Base-by-base conservation (phyloP, 2,797 vertebrate species). In the Ara ararauna region DNA sequence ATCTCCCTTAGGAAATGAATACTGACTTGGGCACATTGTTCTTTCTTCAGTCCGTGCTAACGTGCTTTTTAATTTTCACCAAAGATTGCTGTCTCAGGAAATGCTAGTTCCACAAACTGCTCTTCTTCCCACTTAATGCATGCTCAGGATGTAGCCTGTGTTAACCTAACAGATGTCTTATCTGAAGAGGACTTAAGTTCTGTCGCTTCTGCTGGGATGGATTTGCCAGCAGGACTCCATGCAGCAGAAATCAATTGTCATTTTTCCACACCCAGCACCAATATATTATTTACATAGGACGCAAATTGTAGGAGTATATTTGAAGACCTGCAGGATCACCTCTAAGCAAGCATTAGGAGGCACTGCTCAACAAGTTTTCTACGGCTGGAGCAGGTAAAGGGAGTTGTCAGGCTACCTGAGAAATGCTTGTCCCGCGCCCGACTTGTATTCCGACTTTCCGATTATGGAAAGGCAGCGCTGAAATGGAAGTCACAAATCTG, bases 331-430 rank as follows among this genome's bases (percentile, higher is more conserved):
- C 42, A 51, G 70, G 87, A 80, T 65, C 93, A 92, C 82, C 85
- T 93, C 76, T 61, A 32, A 47, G 11, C 64, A 86, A 84, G 94
- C 94, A 58, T 97, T 95, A 96, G 97, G 96, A 96, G 93, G 93
- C 94, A 95, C 94, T 94, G 84, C 96, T 95, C 77, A 79, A 82
- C 94, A 86, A 96, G 65, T 95, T 95, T 94, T 95, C 72, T 6
- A 47, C 2, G 45, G 54, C 71, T 60, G 77, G 22, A 90, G 64
- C 88, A 94, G 84, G 93, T 93, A 92, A 66, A 68, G 76, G 74
- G 48, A 88, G 60, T 64, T 82, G 62, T 3, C 19, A 36, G 42
- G 71, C 60, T 79, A 29, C 13, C 13, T 24, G 1, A 26, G 54
- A 72, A 78, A 72, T 1, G 48, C 72, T 53, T 10, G 22, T 48